phyloP scores from a whole-genome alignment of 2,113 vertebrate species.

The Oncorhynchus masou region DNA sequence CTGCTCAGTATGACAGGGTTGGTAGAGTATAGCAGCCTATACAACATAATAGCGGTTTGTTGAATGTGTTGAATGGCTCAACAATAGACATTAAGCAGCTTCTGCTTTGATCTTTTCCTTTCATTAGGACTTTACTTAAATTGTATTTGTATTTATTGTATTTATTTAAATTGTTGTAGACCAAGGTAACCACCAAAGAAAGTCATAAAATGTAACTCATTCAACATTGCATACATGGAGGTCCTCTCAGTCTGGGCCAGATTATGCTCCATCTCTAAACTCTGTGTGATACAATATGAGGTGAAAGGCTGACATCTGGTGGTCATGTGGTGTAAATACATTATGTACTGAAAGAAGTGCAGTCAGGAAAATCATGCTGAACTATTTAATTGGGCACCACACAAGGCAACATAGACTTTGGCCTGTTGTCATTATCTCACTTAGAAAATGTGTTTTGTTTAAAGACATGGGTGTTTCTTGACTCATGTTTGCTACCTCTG shows the following conservation, averaged over 20 bases:
- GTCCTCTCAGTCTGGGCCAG: background rate
- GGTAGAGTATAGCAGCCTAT: no score
- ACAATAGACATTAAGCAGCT: no score
- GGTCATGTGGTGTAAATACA: slow-evolving; percentile 36
- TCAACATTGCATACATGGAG: background rate
- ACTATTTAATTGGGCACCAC: background rate
- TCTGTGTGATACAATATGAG: slow-evolving; percentile 16
- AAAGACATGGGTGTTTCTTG: background rate
- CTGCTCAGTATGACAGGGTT: no score
- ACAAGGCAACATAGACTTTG: background rate
- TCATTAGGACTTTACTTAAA: no score
- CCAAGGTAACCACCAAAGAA: no score
- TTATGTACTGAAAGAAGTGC: background rate
- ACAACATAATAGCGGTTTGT: no score
- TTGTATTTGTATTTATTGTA: no score
- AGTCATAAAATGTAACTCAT: no score
- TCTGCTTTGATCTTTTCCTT: no score
- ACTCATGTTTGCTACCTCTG: no score
- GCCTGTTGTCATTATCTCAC: background rate
- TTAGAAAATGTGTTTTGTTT: background rate
- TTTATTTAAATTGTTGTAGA: no score
- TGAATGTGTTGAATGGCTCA: no score
- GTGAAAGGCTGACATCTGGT: slow-evolving; percentile 59
- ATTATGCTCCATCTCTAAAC: background rate
- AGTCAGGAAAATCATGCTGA: background rate